These are phyloP conservation scores for Procambarus clarkii DNA, from an alignment of 1,140 invertebrate genomes.

Conservation along the genomic window DNA sequence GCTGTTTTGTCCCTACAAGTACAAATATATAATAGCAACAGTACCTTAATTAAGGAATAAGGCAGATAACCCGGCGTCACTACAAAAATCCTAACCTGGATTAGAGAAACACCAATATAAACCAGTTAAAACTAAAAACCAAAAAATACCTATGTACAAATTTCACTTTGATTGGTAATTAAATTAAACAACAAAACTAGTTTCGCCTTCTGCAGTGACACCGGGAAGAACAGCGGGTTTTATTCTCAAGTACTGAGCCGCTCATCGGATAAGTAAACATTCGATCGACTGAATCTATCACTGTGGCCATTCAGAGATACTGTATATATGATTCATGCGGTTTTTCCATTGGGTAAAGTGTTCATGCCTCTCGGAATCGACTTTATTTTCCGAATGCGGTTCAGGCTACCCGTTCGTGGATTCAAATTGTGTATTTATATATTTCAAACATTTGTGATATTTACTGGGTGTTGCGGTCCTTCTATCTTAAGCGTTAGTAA, in stretches of 20 bases:
- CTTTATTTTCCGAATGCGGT: neutral
- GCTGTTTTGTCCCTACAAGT: conserved; percentile 46
- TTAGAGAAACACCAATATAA: neutral
- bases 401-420: neutral
- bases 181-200: too few species aligned
- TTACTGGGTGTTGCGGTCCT: neutral
- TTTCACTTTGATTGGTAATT: too few species aligned
- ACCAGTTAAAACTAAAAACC: neutral
- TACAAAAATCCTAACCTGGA: neutral
- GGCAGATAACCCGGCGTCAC: neutral
- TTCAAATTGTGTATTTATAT: neutral
- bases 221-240: neutral
- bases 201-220: neutral
- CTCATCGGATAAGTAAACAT: neutral
- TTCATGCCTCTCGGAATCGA: neutral
- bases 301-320: neutral
- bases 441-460: neutral
- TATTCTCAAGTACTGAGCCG: neutral
- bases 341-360: neutral
- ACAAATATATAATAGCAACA: conserved; percentile 50
- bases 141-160: too few species aligned
- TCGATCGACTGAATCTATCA: neutral
- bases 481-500: neutral
- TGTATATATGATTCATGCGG: neutral
- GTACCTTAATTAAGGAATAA: neutral